Evolutionary conservation across 1,140 invertebrate species (phyloP).

Genomic region (Drosophila kohkoa): DNA sequence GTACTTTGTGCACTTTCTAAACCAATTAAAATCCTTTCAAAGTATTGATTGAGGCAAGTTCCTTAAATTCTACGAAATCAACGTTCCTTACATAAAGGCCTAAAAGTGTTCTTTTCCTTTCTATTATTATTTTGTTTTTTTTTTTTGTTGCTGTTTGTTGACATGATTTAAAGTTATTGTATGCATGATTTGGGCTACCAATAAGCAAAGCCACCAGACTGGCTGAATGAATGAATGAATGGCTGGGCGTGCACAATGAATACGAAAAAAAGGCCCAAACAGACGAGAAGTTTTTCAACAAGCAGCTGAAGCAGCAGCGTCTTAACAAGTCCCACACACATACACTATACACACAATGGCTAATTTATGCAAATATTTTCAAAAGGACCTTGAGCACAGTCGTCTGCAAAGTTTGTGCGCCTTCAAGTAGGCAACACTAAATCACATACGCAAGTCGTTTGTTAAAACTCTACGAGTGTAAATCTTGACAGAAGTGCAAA

Average conservation of each 20-base stretch:
- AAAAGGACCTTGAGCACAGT: slow-evolving; percentile 35
- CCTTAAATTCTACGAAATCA: not conserved
- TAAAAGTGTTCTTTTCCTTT: not conserved
- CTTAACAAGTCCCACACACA: slow-evolving; percentile 47
- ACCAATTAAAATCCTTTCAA: slow-evolving; percentile 68
- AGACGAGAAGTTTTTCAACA: slow-evolving; percentile 22
- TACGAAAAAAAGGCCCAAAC: not conserved
- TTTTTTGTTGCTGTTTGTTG: slow-evolving; percentile 10
- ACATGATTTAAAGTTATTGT: slow-evolving; percentile 43
- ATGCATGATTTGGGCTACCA: slow-evolving; percentile 28
- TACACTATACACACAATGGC: slow-evolving; percentile 45
- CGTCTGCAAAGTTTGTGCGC: slow-evolving; percentile 65
- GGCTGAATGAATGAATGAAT: too few relatives aligned
- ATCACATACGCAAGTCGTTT: slow-evolving; percentile 51
- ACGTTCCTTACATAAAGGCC: not conserved
- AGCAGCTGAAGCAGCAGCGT: not conserved
- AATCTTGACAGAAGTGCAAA: not conserved
- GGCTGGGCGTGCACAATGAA: slow-evolving; percentile 29
- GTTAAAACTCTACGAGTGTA: slow-evolving; percentile 4
- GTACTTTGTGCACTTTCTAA: slow-evolving; percentile 46
- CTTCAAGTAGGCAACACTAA: slow-evolving; percentile 47
- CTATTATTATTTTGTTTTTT: not conserved
- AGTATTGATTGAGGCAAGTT: slow-evolving; percentile 58
- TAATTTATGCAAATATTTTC: slow-evolving; percentile 72
- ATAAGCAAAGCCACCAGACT: slow-evolving; percentile 11